Base-by-base conservation (phyloP, 2,797 vertebrate species). In the Petrocephalus schoutedeni region DNA sequence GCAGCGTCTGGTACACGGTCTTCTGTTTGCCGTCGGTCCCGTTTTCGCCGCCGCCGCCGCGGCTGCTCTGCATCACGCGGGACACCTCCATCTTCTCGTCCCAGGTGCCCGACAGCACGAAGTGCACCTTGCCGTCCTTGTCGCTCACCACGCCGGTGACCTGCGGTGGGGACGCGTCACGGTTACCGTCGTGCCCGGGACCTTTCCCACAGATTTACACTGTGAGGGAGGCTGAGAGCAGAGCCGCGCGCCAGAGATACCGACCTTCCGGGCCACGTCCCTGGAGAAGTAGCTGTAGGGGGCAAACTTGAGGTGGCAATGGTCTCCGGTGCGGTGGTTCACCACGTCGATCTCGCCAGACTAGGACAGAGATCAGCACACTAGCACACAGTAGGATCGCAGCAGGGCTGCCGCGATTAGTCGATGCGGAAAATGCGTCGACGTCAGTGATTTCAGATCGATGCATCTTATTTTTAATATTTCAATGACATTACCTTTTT, bases 261-360 rank as follows among this genome's bases (percentile, higher is more conserved):
- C 91, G 90, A 98, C 98, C 97, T 99, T 99, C 92, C 98, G 96
- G 0, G 98, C 96, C 88, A 98, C 95, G 0, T 98, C 98, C 92
- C 98, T 95, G n/a, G 98, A 99, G 92, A 99, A 99, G 93, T 99
- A 99, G 92, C 98, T 99, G 91, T 99, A 99, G 49, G 98, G 98
- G 61, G 97, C 96, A 16, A 99, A 99, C 93, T 99, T 99, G 71
- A 99, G 97, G 92, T 97, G 97, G 92, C 98, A 99, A 91, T 96
- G 97, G 93, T 99, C 98, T 12, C 97, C 97, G 0, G 98, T 99
- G 91, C 90, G 97, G 93, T 98, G 97, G 91, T 99, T 99, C 89
- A 99, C 86, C 71, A 99, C 97, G 74, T 99, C 98, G 0, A 99
- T 98, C 92, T 99, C 98, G 1, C 98, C 98, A 8, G 98, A 99